These are phyloP conservation scores for Rutilus rutilus DNA, from an alignment of 2,113 vertebrate species.

Conservation along the genomic window DNA sequence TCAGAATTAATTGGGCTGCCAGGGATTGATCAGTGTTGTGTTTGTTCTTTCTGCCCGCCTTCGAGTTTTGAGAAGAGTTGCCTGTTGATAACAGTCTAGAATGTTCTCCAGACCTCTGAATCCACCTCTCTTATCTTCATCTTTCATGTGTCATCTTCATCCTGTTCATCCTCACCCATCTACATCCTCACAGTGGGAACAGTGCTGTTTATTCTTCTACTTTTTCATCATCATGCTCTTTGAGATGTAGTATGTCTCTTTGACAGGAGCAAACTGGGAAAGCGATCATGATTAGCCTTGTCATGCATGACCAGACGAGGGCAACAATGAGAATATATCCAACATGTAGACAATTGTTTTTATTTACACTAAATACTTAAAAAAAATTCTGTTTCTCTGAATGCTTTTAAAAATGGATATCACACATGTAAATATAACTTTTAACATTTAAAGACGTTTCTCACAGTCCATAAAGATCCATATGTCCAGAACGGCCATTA, in stretches of 20 bases:
- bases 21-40: slow-evolving; percentile 66
- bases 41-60: slow-evolving; percentile 41
- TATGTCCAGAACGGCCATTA: neutral
- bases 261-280: neutral
- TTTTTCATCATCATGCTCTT: slow-evolving; percentile 32
- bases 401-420: neutral
- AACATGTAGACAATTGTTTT: slow-evolving; percentile 32
- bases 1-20: slow-evolving; percentile 74
- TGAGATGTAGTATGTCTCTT: neutral
- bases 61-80: neutral
- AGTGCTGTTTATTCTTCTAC: slow-evolving; percentile 9
- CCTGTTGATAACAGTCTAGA: slow-evolving; percentile 50
- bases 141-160: slow-evolving; percentile 21
- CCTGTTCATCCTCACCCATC: slow-evolving; percentile 21
- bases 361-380: neutral
- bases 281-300: slow-evolving; percentile 18
- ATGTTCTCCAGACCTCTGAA: slow-evolving; percentile 48
- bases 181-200: slow-evolving; percentile 18
- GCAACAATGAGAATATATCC: slow-evolving; percentile 65
- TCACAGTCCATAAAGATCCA: neutral
- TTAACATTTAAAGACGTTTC: neutral
- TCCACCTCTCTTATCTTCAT: slow-evolving; percentile 51
- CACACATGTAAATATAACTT: neutral
- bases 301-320: slow-evolving; percentile 73
- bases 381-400: neutral